Base-by-base conservation (phyloP, 2,888 invertebrate genomes). In the Pollenia amentaria region DNA sequence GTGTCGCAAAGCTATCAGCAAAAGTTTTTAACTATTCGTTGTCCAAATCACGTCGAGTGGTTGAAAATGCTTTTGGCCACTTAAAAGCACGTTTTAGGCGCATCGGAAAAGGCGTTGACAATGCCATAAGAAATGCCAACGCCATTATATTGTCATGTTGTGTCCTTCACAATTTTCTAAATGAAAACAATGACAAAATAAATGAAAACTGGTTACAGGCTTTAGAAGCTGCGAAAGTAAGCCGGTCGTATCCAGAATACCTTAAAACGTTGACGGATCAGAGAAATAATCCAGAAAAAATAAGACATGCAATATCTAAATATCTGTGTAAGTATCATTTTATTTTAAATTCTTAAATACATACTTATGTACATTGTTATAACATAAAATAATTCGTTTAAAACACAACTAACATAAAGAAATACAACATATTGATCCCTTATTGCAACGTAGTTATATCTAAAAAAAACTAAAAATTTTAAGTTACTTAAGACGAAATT, bases 101-200 rank as follows among this genome's bases (percentile, higher is more conserved):
- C 16, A 81, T 81, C 46, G 81, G 73, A 55, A 81, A 81, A 29
- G 73, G 81, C 18, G 16, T 81, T 55, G 78, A 69, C 51, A 70
- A 53, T 53, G 70, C 51, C 38, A 48, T 70, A 67, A 48, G n/a
- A 67, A 46, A 67, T 70, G 70, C 44, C 14, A 65, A 65, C 16
- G 44, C 14, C 65, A 21, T 46, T 42, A 42, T 64, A 16, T 29
- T 57, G 38, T 57, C 29, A 14, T 53, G 53, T 53, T 53, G n/a
- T n/a, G n/a, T n/a, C n/a, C n/a, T n/a, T n/a, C n/a, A n/a, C n/a
- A n/a, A n/a, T n/a, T n/a, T n/a, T n/a, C n/a, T n/a, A n/a, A n/a
- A n/a, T n/a, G n/a, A n/a, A n/a, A n/a, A n/a, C n/a, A n/a, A n/a
- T n/a, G 29, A 29, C 16, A 16, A 8, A 16, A 16, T 53, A 53